phyloP scores from a whole-genome alignment of 1,140 invertebrate genomes.

The Polypedilum pembai region DNA sequence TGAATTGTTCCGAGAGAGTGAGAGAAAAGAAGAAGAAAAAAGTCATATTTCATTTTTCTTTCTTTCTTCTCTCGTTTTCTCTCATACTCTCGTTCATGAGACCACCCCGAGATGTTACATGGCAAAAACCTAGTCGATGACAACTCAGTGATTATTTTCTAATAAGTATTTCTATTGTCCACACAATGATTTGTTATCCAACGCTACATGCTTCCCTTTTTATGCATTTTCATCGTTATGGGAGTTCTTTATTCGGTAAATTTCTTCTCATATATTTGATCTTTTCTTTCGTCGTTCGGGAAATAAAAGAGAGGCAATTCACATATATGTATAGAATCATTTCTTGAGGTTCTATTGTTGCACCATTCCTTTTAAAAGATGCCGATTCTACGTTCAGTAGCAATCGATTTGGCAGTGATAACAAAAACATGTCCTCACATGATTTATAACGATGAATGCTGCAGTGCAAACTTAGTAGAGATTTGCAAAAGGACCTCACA shows the following conservation, averaged over 20 bases:
- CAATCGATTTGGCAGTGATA: slow-evolving; percentile 5
- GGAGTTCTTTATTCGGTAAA: slow-evolving; percentile 18
- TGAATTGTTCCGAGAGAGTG: background rate
- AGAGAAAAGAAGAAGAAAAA: background rate
- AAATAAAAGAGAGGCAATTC: slow-evolving; percentile 5
- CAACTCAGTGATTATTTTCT: slow-evolving; percentile 25
- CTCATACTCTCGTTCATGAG: background rate
- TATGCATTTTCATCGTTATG: slow-evolving; percentile 13
- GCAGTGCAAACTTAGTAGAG: background rate
- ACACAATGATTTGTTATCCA: slow-evolving; percentile 27
- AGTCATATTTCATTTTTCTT: slow-evolving; percentile 7
- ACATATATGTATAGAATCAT: background rate
- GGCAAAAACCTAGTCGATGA: slow-evolving; percentile 15
- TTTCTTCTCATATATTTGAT: background rate
- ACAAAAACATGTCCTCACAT: slow-evolving; percentile 17
- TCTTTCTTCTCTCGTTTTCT: too few species aligned
- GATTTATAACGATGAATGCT: background rate
- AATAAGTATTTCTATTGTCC: slow-evolving; percentile 28
- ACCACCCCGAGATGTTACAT: slow-evolving; percentile 8
- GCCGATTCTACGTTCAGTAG: background rate
- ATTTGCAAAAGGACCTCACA: background rate
- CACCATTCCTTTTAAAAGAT: background rate
- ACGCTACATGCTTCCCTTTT: slow-evolving; percentile 21
- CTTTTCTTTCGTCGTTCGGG: background rate
- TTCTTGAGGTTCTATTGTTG: slow-evolving; percentile 17